phyloP scores from a whole-genome alignment of 2,797 vertebrate species.

The Mus minutoides region DNA sequence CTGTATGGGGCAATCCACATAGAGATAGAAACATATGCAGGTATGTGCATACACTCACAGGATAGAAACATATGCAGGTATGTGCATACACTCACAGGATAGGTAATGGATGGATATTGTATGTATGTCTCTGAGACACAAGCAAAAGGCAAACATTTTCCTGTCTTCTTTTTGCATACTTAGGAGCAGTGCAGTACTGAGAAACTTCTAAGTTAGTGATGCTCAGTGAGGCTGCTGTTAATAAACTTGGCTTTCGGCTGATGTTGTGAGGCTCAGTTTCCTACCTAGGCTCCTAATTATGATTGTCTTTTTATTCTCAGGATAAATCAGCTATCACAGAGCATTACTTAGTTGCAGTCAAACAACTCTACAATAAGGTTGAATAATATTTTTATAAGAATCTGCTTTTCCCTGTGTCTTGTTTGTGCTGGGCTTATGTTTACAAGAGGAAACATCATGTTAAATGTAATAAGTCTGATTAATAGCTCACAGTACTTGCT shows the following conservation, averaged over 20 bases:
- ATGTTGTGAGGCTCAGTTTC: slow-evolving; percentile 69
- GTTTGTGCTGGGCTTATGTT: background rate
- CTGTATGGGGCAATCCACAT: background rate
- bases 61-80: no score
- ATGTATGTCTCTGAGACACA: background rate
- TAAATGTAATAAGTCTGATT: background rate
- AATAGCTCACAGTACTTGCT: background rate
- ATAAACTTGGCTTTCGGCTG: slow-evolving; percentile 76
- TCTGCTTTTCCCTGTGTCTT: background rate
- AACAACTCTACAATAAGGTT: background rate
- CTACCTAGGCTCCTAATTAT: slow-evolving; percentile 80
- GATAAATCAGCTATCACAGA: slow-evolving; percentile 65
- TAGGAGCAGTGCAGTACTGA: slow-evolving; percentile 46
- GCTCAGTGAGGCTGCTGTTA: slow-evolving; percentile 66
- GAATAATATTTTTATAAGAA: background rate
- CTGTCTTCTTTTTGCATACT: slow-evolving; percentile 28
- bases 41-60: background rate
- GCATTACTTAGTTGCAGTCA: slow-evolving; percentile 64
- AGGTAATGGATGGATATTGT: background rate
- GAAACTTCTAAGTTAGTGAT: slow-evolving; percentile 71
- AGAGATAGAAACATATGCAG: no score
- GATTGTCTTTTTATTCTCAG: slow-evolving; percentile 78
- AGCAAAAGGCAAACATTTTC: background rate
- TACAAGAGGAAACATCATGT: slow-evolving; percentile 5
- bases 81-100: background rate